Percentiles rank a stretch among this genome's conserved stretches.
phyloP scores from a whole-genome alignment of 30 jellyfish, hydroid and myxozoan genomes.

The Turritopsis rubra region DNA sequence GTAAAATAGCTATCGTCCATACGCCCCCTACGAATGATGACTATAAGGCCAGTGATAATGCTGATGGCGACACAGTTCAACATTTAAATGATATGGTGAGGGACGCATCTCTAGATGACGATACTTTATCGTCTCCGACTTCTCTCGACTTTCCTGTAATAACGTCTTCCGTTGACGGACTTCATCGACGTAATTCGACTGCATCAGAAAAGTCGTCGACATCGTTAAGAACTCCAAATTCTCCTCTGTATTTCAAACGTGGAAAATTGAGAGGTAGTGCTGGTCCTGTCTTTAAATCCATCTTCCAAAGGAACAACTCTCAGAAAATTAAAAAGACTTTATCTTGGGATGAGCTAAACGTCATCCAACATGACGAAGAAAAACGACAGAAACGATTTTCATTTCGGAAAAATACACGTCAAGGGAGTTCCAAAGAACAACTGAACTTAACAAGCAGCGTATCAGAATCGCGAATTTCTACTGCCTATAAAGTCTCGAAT shows the following conservation, averaged over 20 bases:
- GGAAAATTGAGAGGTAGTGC: constrained; percentile 32
- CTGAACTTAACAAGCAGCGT: constrained; percentile 9
- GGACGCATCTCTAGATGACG: constrained; percentile 11
- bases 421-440: neutral
- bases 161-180: constrained; percentile 4
- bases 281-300: constrained; percentile 35
- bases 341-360: constrained; percentile 22
- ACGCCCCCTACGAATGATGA: constrained; percentile 9
- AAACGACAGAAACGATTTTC: constrained; percentile 15
- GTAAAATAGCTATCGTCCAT: constrained; percentile 12
- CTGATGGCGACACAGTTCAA: too few relatives aligned
- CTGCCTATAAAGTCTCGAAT: neutral
- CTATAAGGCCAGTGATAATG: neutral
- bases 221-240: constrained; percentile 14
- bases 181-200: constrained; percentile 15
- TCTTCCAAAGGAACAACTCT: neutral
- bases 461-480: neutral
- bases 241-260: constrained; percentile 24
- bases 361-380: neutral
- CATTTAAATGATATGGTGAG: neutral
- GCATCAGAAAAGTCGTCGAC: constrained; percentile 16
- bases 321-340: constrained; percentile 20
- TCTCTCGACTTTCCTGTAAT: constrained; percentile 8
- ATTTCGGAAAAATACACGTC: neutral
- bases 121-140: neutral